These are phyloP conservation scores for Pogonomyrmex californicus DNA, from an alignment of 1,140 invertebrate species.

Conservation along the genomic window DNA sequence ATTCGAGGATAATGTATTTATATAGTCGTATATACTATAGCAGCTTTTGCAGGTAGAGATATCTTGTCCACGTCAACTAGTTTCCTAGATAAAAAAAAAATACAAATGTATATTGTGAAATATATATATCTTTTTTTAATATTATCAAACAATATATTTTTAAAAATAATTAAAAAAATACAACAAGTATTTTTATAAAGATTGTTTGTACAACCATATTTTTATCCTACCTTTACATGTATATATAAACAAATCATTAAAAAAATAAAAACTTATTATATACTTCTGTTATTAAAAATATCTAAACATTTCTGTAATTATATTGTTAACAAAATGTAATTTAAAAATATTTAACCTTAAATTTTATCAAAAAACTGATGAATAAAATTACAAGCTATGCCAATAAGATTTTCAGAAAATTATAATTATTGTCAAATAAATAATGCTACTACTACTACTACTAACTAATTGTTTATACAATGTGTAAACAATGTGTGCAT, in stretches of 20 bases:
- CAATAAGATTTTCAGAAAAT: background rate
- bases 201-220: background rate
- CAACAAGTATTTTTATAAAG: background rate
- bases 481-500: background rate
- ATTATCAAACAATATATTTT: background rate
- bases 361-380: background rate
- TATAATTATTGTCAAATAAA: background rate
- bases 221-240: background rate
- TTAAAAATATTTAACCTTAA: background rate
- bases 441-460: background rate
- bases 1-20: background rate
- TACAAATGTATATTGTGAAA: background rate
- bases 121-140: background rate
- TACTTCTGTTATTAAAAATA: background rate
- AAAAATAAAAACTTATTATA: background rate
- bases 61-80: background rate
- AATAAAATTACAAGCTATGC: background rate
- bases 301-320: background rate
- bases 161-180: background rate
- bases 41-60: conserved; percentile 21
- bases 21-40: background rate
- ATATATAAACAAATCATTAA: background rate
- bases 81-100: conserved; percentile 5
- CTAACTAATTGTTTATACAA: background rate
- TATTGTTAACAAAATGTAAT: background rate